Base-by-base conservation (phyloP, 2,888 invertebrate species). In the Parnassius mnemosyne region DNA sequence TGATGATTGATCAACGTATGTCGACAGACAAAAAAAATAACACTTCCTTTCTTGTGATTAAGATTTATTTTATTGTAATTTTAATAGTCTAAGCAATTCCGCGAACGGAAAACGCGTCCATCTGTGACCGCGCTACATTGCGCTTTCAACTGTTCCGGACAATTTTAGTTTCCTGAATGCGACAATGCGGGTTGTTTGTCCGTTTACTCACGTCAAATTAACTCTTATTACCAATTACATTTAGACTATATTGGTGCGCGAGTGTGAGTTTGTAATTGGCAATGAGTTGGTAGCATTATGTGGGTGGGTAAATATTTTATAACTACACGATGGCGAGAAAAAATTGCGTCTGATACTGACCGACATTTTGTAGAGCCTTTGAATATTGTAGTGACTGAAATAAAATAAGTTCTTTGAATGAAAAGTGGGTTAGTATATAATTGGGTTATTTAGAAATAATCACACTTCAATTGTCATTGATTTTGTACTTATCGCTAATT, bases 31-130 rank as follows among this genome's bases (percentile, higher is more conserved):
- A 20, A 25, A 12, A 59, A 53, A 47, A 41, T 46, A 20, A 44
- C n/a, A 46, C 20, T 46, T 52, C 11, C 20, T 47, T 56, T 46
- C 46, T 52, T 16, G 53, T 47, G 13, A 53, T 57, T 61, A 43
- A 53, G 20, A 51, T 50, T 41, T 20, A 49, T 61, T 61, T 57
- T 53, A 43, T 34, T 44, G 34, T 20, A 57, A 57, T 57, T 53
- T 57, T 50, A 50, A 54, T 53, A 50, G 41, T 52, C 20, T 50
- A 51, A 50, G 56, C 53, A 20, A 63, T 71, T 69, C 70, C 70
- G 68, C 64, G 58, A 54, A 68, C 77, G 80, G 80, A 80, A 82
- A 77, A 73, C 60, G 67, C 74, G 73, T n/a, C 73, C 69, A 73
- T 64, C 76, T 79, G 82, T 78, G 76, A 81, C 81, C 72, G 76